phyloP scores from a whole-genome alignment of 1,140 invertebrate genomes.

The Myzus persicae region DNA sequence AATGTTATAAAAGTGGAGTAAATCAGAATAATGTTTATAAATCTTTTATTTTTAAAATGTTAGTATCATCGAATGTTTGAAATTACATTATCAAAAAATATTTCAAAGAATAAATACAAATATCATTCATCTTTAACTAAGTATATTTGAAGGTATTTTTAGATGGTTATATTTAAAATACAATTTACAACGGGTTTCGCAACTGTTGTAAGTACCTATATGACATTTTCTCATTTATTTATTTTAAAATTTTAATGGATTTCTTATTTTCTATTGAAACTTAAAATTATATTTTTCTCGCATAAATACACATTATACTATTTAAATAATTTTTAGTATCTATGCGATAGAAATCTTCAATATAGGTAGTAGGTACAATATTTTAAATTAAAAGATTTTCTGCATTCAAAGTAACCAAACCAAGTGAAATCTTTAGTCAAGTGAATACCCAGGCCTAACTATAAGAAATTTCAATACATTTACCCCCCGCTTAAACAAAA shows the following conservation, averaged over 20 bases:
- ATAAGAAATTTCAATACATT: too few relatives aligned
- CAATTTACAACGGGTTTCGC: background rate
- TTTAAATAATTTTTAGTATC: too few relatives aligned
- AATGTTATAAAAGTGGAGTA: background rate
- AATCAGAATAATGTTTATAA: background rate
- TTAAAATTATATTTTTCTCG: background rate
- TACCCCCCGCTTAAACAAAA: too few relatives aligned
- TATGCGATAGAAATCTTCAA: too few relatives aligned
- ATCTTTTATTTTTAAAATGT: background rate
- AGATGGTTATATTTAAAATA: background rate
- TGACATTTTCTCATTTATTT: slow-evolving; percentile 18
- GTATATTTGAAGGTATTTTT: background rate
- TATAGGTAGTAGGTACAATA: too few relatives aligned
- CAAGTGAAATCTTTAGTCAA: too few relatives aligned
- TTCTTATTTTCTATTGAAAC: background rate
- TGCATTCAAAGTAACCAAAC: background rate
- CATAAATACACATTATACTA: background rate
- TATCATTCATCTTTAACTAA: background rate
- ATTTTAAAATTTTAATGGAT: background rate
- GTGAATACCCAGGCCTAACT: too few relatives aligned
- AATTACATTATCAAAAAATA: background rate
- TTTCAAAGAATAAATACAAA: background rate
- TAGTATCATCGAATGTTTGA: background rate
- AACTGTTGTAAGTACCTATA: background rate
- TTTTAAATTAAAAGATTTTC: too few relatives aligned